Evolutionary conservation across 1,140 invertebrate genomes (phyloP).

Genomic region (Aporrectodea caliginosa): DNA sequence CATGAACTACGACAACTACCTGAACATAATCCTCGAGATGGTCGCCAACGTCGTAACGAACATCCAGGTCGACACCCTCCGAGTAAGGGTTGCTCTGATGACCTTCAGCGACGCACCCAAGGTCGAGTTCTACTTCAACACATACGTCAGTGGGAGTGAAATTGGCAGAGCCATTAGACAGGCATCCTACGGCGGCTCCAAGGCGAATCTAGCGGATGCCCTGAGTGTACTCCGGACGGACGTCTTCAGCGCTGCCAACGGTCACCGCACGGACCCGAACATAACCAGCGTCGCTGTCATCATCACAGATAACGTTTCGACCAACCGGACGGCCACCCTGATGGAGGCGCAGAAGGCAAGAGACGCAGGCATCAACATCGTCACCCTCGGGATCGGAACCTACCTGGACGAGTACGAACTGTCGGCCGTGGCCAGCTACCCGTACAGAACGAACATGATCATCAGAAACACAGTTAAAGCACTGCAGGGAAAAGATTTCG

Average conservation of each 20-base stretch:
- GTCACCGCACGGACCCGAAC: constrained; percentile 36
- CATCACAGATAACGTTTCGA: not conserved
- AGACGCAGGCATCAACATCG: not conserved
- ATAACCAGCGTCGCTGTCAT: constrained; percentile 1
- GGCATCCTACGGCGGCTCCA: constrained; percentile 1
- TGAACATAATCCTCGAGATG: not conserved
- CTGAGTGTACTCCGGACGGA: constrained; percentile 37
- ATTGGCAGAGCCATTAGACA: not conserved
- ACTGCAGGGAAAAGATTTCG: not conserved
- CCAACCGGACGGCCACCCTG: not conserved
- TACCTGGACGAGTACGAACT: constrained; percentile 10
- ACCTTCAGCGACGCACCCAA: not conserved
- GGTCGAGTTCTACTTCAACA: constrained; percentile 20
- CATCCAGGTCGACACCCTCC: not conserved
- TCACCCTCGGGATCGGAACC: constrained; percentile 1
- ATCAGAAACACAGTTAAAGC: not conserved
- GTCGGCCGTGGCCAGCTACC: constrained; percentile 6
- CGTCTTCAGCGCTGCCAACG: constrained; percentile 33
- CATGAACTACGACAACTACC: not conserved
- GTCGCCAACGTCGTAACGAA: not conserved
- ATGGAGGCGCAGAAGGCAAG: not conserved
- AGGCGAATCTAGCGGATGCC: constrained; percentile 46
- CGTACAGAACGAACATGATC: not conserved
- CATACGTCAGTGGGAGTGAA: not conserved
- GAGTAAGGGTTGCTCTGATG: constrained; percentile 2